A percentile compares a stretch with the other conserved stretches of the same genome.
Evolutionary conservation across 2,888 invertebrate genomes (phyloP).

Genomic region (Sesamia inferens): DNA sequence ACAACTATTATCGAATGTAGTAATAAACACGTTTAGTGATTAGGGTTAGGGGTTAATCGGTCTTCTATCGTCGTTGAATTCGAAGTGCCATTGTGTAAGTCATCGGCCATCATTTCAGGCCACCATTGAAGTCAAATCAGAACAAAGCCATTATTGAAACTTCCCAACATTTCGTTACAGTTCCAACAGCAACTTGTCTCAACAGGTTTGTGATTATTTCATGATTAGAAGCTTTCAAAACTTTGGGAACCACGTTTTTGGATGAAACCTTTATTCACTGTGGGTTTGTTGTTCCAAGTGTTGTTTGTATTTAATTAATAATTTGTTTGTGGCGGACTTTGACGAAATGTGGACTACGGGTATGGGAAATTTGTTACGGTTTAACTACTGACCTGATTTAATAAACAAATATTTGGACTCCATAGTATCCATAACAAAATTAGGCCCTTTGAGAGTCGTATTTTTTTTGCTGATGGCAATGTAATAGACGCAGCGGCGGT

Average conservation of each 20-base stretch:
- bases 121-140: constrained; percentile 21
- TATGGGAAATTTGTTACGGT: constrained; percentile 17
- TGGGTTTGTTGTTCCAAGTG: constrained; percentile 25
- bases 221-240: constrained; percentile 32
- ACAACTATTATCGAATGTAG: no score
- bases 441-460: no score
- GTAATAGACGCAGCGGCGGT: no score
- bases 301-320: constrained; percentile 53
- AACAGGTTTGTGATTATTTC: constrained; percentile 33
- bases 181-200: constrained; percentile 17
- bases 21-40: neutral
- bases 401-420: no score
- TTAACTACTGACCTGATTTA: neutral
- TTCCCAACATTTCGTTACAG: constrained; percentile 25
- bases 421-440: no score
- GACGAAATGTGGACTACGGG: neutral
- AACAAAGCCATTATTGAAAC: constrained; percentile 37
- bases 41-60: neutral
- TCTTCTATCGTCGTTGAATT: neutral
- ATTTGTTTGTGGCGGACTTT: constrained; percentile 28
- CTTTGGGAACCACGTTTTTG: constrained; percentile 37
- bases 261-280: constrained; percentile 42
- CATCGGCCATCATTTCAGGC: constrained; percentile 18
- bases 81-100: constrained; percentile 13
- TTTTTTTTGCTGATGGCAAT: no score